phyloP scores from a whole-genome alignment of 2,113 vertebrate species.

The Cottus gobio region DNA sequence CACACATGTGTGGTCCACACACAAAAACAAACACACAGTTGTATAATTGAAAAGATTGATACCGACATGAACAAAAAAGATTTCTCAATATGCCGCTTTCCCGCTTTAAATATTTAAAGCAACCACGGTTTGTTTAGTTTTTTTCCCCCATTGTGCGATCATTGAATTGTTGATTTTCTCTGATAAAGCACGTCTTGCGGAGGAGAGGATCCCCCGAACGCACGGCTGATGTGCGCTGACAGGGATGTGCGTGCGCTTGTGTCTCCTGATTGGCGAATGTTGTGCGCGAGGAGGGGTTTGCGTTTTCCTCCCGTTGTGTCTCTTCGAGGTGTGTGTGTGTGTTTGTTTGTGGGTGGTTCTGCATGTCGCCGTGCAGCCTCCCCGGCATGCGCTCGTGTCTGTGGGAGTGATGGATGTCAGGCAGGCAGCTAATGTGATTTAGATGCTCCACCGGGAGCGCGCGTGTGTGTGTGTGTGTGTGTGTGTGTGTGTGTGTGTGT shows the following conservation, averaged over 20 bases:
- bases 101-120: constrained; percentile 77
- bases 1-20: constrained; percentile 51
- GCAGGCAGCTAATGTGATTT: constrained; percentile 84
- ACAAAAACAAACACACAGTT: constrained; percentile 42
- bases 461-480: constrained; percentile 42
- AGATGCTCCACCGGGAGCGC: constrained; percentile 76
- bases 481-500: constrained; percentile 20
- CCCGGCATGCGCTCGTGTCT: constrained; percentile 78
- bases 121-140: constrained; percentile 40
- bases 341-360: constrained; percentile 65
- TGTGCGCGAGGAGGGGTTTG: constrained; percentile 32
- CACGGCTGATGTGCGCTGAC: constrained; percentile 48
- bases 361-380: constrained; percentile 79
- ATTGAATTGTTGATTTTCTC: constrained; percentile 51
- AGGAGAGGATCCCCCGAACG: constrained; percentile 14
- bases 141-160: constrained; percentile 38
- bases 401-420: constrained; percentile 84
- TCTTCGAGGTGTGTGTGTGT: constrained; percentile 56
- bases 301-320: constrained; percentile 18
- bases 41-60: constrained; percentile 73
- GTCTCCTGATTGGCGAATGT: constrained; percentile 57
- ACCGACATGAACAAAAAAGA: constrained; percentile 60
- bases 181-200: constrained; percentile 40
- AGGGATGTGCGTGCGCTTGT: constrained; percentile 53
- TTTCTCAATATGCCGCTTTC: constrained; percentile 71